Evolutionary conservation across 2,113 vertebrate species (phyloP), one percentile per base, ranked within the genome.

Genomic region (Brachyistius frenatus): DNA sequence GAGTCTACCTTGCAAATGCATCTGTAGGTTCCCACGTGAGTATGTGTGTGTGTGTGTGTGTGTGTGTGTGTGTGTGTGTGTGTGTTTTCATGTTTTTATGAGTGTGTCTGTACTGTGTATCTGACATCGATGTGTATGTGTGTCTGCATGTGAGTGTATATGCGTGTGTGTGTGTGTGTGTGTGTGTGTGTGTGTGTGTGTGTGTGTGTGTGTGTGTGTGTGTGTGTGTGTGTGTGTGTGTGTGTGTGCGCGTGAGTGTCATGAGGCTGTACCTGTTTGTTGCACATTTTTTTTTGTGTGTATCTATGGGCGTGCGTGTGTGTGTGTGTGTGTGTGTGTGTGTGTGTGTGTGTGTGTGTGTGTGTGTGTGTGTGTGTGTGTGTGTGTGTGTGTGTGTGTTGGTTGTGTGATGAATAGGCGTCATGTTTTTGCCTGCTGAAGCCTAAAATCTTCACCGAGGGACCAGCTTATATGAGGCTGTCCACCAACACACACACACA

Each of bases 331-430:
- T 83, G 77, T 54, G 55, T 0, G 35, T 44, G 36, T 36, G 0
- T 66, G 65, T 67, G 61, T 73, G 64, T 75, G 44, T 90, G 66
- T 33, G 47, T 62, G 32, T 47, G 30, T 9, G 5, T 52, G 56
- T 60, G 66, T 33, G 47, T 62, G 32, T 47, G 30, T 9, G 5
- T 52, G 56, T 60, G 60, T 61, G 70, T 77, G 80, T 80, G 66
- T 83, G 77, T 54, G 55, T 0, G 35, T 44, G 36, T 36, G 0
- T 66, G 65, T 67, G 61, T 73, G 64, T 75, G 44, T 90, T 73
- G 90, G 86, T 60, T 75, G 7, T 0, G 39, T 61, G 11, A 70
- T 91, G 89, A 93, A 90, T 85, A 69, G 77, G 66, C 73, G 58
- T 75, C 83, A 70, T 73, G 81, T 85, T 66, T 90, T 89, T 85